Conservation (phyloP, 2,888 invertebrate species). For the Eupithecia tripunctaria region DNA sequence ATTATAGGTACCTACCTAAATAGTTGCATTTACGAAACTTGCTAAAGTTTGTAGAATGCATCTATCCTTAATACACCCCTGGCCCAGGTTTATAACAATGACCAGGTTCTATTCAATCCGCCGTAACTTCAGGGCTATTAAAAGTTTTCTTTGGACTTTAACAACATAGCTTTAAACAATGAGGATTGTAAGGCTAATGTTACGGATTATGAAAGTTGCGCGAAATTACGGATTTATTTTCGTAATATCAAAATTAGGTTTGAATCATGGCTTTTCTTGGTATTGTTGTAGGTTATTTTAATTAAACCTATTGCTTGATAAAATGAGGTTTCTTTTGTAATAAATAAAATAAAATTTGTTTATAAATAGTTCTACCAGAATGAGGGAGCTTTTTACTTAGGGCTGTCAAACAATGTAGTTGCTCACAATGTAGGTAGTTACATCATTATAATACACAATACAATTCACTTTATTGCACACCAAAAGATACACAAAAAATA, state of each 20-base stretch:
- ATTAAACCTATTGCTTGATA: not conserved
- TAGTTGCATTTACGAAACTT: too few species aligned
- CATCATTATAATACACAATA: too few species aligned
- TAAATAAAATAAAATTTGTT: too few species aligned
- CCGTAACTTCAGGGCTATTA: constrained; percentile 71
- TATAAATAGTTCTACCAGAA: too few species aligned
- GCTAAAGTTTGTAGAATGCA: not conserved
- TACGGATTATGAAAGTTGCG: constrained; percentile 66
- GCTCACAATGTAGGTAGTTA: too few species aligned
- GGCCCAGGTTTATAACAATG: constrained; percentile 58
- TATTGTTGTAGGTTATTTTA: not conserved
- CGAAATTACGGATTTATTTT: constrained; percentile 30
- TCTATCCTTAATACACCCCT: constrained; percentile 14
- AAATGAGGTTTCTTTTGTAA: too few species aligned
- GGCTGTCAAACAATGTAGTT: too few species aligned
- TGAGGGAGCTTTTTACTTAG: too few species aligned
- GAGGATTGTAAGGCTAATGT: constrained; percentile 66
- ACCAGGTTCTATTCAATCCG: constrained; percentile 66
- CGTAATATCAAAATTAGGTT: constrained; percentile 10
- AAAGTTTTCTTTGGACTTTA: constrained; percentile 70
- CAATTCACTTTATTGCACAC: too few species aligned
- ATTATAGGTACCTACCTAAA: not conserved
- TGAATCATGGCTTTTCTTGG: constrained; percentile 25
- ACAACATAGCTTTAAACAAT: constrained; percentile 69
- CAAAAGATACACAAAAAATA: too few species aligned